These are phyloP conservation scores for Notothenia rossii DNA, from an alignment of 2,113 vertebrate genomes.

Conservation along the genomic window DNA sequence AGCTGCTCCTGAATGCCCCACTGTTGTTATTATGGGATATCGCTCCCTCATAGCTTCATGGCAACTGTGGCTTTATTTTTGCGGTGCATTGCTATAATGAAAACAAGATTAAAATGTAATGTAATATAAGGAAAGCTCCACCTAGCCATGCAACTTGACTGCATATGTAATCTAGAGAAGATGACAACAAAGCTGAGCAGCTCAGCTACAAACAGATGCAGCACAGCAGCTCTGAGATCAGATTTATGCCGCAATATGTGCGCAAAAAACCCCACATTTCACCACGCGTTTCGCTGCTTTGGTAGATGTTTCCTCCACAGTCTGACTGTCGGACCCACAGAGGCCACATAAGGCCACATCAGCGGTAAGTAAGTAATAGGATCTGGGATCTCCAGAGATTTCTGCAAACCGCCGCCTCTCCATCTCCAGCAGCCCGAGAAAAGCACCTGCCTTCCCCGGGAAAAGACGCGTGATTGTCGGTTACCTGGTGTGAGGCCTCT, in stretches of 20 bases:
- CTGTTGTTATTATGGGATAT: conserved; percentile 9
- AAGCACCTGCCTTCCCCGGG: conserved; percentile 51
- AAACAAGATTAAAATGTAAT: not conserved
- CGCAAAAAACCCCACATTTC: conserved; percentile 45
- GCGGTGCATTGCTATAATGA: not conserved
- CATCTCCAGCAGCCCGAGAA: conserved; percentile 45
- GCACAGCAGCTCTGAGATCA: not conserved
- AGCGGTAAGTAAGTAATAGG: conserved; percentile 40
- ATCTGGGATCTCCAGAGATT: conserved; percentile 54
- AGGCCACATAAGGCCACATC: conserved; percentile 27
- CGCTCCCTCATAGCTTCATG: not conserved
- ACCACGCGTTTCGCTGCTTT: conserved; percentile 17
- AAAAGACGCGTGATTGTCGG: conserved; percentile 16
- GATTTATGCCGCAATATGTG: conserved; percentile 60
- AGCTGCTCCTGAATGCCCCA: not conserved
- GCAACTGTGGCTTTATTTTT: conserved; percentile 20
- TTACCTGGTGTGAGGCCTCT: conserved; percentile 84
- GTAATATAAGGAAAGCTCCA: not conserved
- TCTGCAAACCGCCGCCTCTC: conserved; percentile 45
- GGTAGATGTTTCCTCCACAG: not conserved
- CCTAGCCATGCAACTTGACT: not conserved
- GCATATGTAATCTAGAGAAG: not conserved
- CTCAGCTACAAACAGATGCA: not conserved
- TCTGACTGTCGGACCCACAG: not conserved
- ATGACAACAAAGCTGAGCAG: conserved; percentile 8